Base-by-base conservation (phyloP, 2,797 vertebrate genomes). In the Syndactyla subalaris region DNA sequence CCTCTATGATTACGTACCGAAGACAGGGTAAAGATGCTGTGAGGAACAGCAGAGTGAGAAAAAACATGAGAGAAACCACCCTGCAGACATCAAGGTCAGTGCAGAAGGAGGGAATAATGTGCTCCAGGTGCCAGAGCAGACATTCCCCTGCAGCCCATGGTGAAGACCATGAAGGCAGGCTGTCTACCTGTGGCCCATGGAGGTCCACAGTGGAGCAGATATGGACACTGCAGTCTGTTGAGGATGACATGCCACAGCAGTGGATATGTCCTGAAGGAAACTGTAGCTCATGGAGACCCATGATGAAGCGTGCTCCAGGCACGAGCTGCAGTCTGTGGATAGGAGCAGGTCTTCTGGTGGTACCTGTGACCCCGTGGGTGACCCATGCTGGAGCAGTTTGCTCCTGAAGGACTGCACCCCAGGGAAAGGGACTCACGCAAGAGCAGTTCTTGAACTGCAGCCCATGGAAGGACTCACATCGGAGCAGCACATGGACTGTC, bases 401-500 rank as follows among this genome's bases (percentile, higher is more conserved):
- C 8, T 78, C 45, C 67, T 68, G 66, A 61, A 55, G 4, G 17
- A 27, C 54, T 52, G 12, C 3, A 68, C 2, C 3, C 4, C 10
- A 8, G 24, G n/a, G 16, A 30, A 17, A 43, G 14, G 14, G 19
- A 63, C 8, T 2, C 9, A 30, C 0, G 1, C 3, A 24, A 27
- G 32, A 63, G 20, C 4, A 68, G 14, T 57, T 76, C 4, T 16
- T 54, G 34, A 75, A 48, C 22, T 63, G 39, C 27, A 49, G 61
- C 7, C 10, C 2, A 0, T 12, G 36, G 29, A 68, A 32, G 8
- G n/a, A 70, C 11, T 17, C 19, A 30, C 3, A 9, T 6, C 0
- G 2, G 26, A 59, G 26, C 8, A 79, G 11, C 16, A 58, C 2
- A 21, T 46, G 41, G 34, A 75, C 14, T 59, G 39, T 32, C 52